phyloP scores from a whole-genome alignment of 53 echinoderm and acorn worm species.

The Holothuria scabra region DNA sequence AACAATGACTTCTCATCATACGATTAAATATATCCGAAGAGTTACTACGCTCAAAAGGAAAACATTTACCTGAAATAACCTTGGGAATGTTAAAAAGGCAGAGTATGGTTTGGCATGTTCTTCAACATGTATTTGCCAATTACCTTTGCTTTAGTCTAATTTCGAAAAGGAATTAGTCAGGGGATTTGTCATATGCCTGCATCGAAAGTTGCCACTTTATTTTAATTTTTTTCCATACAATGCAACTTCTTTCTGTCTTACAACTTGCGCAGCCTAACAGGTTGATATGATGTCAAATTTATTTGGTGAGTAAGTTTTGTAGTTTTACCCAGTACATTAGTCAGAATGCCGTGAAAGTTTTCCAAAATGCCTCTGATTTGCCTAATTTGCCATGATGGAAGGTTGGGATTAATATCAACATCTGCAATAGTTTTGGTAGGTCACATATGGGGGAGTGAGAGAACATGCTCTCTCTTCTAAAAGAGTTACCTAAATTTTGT shows the following conservation, averaged over 20 bases:
- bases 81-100: neutral
- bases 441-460: no score
- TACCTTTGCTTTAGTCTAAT: slow-evolving; percentile 42
- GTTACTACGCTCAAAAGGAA: neutral
- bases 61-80: neutral
- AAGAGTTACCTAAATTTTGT: no score
- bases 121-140: slow-evolving; percentile 26
- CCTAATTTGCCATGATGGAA: no score
- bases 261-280: neutral
- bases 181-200: neutral
- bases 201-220: slow-evolving; percentile 4
- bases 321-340: neutral
- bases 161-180: slow-evolving; percentile 3
- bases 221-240: neutral
- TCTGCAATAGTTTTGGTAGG: no score
- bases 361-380: no score
- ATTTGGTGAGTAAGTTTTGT: neutral
- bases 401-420: no score
- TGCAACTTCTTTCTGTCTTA: neutral
- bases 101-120: neutral
- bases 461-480: no score
- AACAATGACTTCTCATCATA: neutral
- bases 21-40: neutral
- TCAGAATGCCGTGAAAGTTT: neutral
- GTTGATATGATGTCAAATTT: neutral